These are phyloP conservation scores for Chanos chanos DNA, from an alignment of 2,797 vertebrate species.

Conservation along the genomic window DNA sequence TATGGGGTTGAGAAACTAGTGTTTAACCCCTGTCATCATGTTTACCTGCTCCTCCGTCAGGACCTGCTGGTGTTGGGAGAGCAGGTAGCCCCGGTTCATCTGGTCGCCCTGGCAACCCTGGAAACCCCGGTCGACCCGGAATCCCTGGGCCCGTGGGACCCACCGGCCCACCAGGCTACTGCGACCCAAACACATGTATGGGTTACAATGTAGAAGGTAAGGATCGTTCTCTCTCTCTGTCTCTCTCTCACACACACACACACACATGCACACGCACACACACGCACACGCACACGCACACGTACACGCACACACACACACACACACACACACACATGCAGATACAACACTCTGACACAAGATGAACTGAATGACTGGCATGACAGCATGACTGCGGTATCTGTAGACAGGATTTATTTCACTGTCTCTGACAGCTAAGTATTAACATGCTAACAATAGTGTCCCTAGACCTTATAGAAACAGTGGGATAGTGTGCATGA, in stretches of 20 bases:
- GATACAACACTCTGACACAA: neutral
- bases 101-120: conserved; percentile 87
- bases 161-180: conserved; percentile 87
- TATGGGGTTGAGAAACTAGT: neutral
- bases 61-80: conserved; percentile 85
- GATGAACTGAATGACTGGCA: too few species aligned
- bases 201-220: conserved; percentile 89
- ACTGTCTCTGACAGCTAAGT: too few species aligned
- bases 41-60: conserved; percentile 52
- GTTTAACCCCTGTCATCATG: neutral
- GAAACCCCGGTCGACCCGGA: conserved; percentile 79
- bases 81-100: conserved; percentile 79
- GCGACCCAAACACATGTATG: conserved; percentile 89
- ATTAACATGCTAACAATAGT: too few species aligned
- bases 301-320: neutral
- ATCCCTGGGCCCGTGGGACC: conserved; percentile 81
- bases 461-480: too few species aligned
- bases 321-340: neutral
- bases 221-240: neutral
- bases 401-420: too few species aligned
- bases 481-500: too few species aligned
- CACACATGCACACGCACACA: too few species aligned
- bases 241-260: neutral
- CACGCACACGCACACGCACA: neutral
- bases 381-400: too few species aligned